phyloP scores from a whole-genome alignment of 2,797 vertebrate species.

The Bryconaethiops microstoma region DNA sequence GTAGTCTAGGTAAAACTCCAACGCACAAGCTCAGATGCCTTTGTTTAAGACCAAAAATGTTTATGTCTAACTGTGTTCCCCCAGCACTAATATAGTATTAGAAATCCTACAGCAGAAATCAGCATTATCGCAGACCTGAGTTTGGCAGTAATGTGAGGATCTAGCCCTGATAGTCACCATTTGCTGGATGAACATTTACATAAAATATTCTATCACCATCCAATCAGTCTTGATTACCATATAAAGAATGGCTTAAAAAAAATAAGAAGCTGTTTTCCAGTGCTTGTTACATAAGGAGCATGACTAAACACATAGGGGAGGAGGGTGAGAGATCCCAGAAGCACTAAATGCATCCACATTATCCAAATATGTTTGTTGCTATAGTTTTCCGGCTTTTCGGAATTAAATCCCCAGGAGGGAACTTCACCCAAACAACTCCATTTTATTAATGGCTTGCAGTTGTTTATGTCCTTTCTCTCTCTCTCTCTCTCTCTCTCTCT shows the following conservation, averaged over 20 bases:
- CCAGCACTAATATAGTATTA: too few species aligned
- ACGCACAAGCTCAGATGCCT: too few species aligned
- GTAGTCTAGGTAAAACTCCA: too few species aligned
- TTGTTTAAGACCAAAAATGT: too few species aligned
- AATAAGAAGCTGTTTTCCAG: not conserved
- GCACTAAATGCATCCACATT: not conserved
- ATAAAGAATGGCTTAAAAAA: not conserved
- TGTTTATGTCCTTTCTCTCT: constrained; percentile 8
- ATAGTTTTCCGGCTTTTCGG: constrained; percentile 5
- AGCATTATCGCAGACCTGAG: too few species aligned
- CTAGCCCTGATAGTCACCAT: too few species aligned
- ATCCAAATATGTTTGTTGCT: not conserved
- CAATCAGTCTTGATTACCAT: too few species aligned
- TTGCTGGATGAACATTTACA: too few species aligned
- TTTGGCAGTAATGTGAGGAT: too few species aligned
- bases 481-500: not conserved
- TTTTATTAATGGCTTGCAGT: constrained; percentile 6
- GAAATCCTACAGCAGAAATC: too few species aligned
- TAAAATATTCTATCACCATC: too few species aligned
- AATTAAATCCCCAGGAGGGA: not conserved
- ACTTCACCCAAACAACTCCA: not conserved
- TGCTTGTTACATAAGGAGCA: not conserved
- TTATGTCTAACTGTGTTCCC: too few species aligned
- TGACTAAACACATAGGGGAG: not conserved
- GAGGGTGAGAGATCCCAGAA: not conserved